These are phyloP conservation scores for Bombyx mandarina DNA, from an alignment of 1,140 invertebrate genomes.

Conservation along the genomic window DNA sequence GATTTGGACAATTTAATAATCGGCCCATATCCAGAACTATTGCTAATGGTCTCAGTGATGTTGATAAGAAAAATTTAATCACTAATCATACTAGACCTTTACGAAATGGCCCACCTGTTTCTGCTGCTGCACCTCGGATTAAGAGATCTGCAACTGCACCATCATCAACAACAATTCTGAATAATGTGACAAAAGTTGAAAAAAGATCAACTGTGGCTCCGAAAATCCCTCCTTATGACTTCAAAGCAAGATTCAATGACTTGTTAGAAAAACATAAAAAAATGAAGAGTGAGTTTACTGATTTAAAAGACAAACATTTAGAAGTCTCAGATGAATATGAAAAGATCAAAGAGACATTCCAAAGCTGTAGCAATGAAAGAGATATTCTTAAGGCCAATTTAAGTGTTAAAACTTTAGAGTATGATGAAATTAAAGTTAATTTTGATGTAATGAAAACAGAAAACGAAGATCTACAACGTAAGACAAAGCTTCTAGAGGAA, in stretches of 20 bases:
- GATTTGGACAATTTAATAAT: conserved; percentile 31
- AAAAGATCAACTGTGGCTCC: conserved; percentile 39
- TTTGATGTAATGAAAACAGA: conserved; percentile 49
- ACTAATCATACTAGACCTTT: conserved; percentile 51
- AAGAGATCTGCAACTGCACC: conserved; percentile 52
- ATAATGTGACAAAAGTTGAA: conserved; percentile 45
- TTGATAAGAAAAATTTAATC: conserved; percentile 51
- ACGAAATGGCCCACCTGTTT: conserved; percentile 22
- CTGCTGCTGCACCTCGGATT: conserved; percentile 35
- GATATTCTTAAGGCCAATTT: conserved; percentile 54
- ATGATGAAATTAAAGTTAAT: conserved; percentile 49
- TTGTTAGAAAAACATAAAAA: conserved; percentile 73
- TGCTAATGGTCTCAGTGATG: conserved; percentile 46
- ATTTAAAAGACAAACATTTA: conserved; percentile 69
- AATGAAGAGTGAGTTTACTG: conserved; percentile 65
- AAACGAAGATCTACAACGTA: conserved; percentile 48
- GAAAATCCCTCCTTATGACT: conserved; percentile 73
- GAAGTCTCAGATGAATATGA: conserved; percentile 68
- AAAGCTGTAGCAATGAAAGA: conserved; percentile 34
- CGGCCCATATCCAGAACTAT: conserved; percentile 35
- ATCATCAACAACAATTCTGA: conserved; percentile 22
- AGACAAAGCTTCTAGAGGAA: conserved; percentile 49
- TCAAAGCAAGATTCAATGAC: conserved; percentile 73
- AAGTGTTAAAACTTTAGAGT: conserved; percentile 40
- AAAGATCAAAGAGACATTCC: conserved; percentile 55